Conservation (phyloP, 2,113 vertebrate species). For the Gila orcuttii region DNA sequence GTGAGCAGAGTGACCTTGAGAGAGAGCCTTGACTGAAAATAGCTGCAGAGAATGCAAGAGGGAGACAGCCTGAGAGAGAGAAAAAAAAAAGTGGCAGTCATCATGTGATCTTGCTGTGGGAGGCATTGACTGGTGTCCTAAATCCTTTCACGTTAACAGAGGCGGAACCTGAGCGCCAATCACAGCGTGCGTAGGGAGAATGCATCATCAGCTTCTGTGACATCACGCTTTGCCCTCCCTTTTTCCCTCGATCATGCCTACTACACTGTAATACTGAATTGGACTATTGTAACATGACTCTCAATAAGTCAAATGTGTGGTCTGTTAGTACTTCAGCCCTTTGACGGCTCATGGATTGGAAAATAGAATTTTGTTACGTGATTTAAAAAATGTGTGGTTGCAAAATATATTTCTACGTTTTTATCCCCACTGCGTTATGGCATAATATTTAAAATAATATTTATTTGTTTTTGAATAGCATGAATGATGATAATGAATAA, state of each 20-base stretch:
- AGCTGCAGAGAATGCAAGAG: not conserved
- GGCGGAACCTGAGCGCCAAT: slow-evolving; percentile 47
- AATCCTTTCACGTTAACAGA: slow-evolving; percentile 60
- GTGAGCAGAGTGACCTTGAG: slow-evolving; percentile 50
- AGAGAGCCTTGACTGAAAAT: slow-evolving; percentile 39
- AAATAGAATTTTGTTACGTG: not conserved
- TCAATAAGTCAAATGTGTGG: not conserved
- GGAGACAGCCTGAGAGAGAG: not conserved
- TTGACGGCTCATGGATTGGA: not conserved
- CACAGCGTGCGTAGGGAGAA: slow-evolving; percentile 20
- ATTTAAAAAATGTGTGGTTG: too few species aligned
- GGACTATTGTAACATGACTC: slow-evolving; percentile 17
- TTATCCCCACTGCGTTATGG: too few species aligned
- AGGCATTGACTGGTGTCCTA: slow-evolving; percentile 62
- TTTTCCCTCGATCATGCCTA: slow-evolving; percentile 20
- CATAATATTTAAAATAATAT: too few species aligned
- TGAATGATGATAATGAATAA: too few species aligned
- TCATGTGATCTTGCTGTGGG: slow-evolving; percentile 60
- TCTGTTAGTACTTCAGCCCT: not conserved
- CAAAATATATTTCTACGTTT: too few species aligned
- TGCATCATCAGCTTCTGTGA: slow-evolving; percentile 27
- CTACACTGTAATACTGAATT: not conserved
- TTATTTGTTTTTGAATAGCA: too few species aligned
- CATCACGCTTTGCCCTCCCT: slow-evolving; percentile 47
- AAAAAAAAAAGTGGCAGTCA: slow-evolving; percentile 18